Percentiles rank a stretch among this genome's conserved stretches.
These are phyloP conservation scores for Polyboroides typus DNA, from an alignment of 2,797 vertebrate genomes.

Conservation along the genomic window DNA sequence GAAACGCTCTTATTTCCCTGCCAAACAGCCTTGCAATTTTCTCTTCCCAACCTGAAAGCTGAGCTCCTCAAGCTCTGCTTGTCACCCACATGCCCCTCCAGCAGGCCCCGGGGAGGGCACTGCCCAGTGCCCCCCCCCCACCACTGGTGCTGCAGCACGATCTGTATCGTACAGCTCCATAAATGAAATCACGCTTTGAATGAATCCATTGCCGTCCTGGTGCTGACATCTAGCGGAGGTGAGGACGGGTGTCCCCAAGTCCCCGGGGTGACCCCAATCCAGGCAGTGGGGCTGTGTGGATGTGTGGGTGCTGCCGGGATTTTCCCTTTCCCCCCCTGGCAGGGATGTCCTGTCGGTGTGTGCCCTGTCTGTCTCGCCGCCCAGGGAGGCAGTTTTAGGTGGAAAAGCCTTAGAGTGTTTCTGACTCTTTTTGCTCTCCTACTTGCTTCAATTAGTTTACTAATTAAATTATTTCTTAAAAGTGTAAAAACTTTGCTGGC, in stretches of 20 bases:
- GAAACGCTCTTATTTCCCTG: not conserved
- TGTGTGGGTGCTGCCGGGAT: not conserved
- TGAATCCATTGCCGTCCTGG: rapidly evolving
- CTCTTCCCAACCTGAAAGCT: not conserved
- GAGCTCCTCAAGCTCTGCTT: not conserved
- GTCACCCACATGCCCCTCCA: not conserved
- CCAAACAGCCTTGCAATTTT: not conserved
- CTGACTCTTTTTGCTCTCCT: not conserved
- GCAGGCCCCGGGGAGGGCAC: not conserved
- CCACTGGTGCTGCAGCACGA: not conserved
- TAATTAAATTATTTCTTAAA: not conserved
- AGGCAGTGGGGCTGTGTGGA: not conserved
- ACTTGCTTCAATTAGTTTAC: not conserved
- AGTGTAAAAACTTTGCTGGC: not conserved
- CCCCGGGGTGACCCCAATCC: not conserved
- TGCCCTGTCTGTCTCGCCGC: not conserved
- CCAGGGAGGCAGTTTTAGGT: not conserved
- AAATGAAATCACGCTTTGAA: rapidly evolving
- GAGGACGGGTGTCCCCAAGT: not conserved
- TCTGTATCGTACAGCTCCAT: not conserved
- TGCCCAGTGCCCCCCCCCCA: rapidly evolving
- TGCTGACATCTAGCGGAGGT: conserved; percentile 43
- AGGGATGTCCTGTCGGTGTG: not conserved
- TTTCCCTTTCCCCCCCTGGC: not conserved
- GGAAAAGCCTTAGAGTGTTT: not conserved